Evolutionary conservation across 1,140 invertebrate species (phyloP), one percentile per base, ranked within the genome.

Genomic region (Philaenus spumarius): DNA sequence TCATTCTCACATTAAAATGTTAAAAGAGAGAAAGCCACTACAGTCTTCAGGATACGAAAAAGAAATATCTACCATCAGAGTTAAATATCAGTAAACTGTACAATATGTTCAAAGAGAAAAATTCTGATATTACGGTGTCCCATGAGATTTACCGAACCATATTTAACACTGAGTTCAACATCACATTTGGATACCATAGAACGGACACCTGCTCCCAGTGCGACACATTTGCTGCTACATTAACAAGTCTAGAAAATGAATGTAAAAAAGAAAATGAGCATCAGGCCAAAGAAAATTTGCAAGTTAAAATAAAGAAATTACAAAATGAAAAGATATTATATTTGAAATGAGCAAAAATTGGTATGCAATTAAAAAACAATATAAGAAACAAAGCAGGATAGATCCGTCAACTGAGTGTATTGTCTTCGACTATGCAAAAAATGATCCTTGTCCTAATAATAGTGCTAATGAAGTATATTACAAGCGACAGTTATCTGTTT

Each of bases 161-260:
- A 35, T 65, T 67, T 62, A 30, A 34, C 9, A 60, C 34, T 23
- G 51, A 67, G 24, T 67, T 67, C 47, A 66, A 68, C 46, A 60
- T 66, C 14, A 55, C 45, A 22, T 67, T 68, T 66, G 63, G 61
- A 12, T 46, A 57, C 15, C 65, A 66, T 24, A 67, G 56, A 58
- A 66, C 54, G 19, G 68, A 68, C 56, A 68, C 65, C 4, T 67
- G 63, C 46, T 55, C 42, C 40, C 53, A 24, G n/a, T 64, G 62
- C 56, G 64, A 68, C 43, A 43, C 20, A 40, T 51, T 34, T 34
- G 2, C 22, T 30, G 26, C 48, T 17, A 17, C 12, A 9, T 23
- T 51, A 14, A 26, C n/a, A 34, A 35, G 11, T 2, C 7, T 51
- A 7, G 48, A 51, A 30, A 34, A 17, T 51, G 48, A 26, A 26